Conservation (phyloP, 1,140 invertebrate genomes). For the Sminthurides bifidus region DNA sequence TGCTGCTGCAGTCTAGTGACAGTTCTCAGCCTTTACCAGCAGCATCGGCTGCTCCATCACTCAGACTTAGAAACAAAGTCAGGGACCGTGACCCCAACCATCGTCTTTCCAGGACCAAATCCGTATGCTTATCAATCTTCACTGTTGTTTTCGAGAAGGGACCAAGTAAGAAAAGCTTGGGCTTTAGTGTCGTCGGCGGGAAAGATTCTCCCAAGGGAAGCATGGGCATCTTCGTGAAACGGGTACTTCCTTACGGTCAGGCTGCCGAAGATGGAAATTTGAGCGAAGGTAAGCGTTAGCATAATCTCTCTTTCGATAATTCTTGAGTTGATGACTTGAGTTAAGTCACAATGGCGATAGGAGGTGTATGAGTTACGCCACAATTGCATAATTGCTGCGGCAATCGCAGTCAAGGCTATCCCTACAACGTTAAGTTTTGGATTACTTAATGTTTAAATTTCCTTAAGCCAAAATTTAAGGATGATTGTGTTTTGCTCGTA, state of each 20-base stretch:
- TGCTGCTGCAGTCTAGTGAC: no score
- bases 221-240: conserved; percentile 82
- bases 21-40: no score
- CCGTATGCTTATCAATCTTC: conserved; percentile 44
- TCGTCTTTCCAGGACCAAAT: conserved; percentile 28
- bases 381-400: no score
- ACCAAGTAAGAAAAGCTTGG: conserved; percentile 66
- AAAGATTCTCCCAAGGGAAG: conserved; percentile 74
- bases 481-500: conserved; percentile 44
- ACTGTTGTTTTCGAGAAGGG: conserved; percentile 73
- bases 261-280: conserved; percentile 72
- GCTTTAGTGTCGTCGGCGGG: conserved; percentile 85
- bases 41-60: conserved; percentile 6
- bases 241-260: conserved; percentile 73
- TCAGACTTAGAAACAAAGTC: conserved; percentile 22
- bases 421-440: no score
- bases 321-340: no score
- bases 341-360: no score
- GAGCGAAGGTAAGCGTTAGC: conserved; percentile 52
- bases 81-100: conserved; percentile 14
- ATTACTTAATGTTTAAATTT: background rate
- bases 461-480: conserved; percentile 33
- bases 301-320: background rate
- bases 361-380: no score
- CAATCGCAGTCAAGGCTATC: no score